These are phyloP conservation scores for Byasa hedistus DNA, from an alignment of 2,888 invertebrate species.

Conservation along the genomic window DNA sequence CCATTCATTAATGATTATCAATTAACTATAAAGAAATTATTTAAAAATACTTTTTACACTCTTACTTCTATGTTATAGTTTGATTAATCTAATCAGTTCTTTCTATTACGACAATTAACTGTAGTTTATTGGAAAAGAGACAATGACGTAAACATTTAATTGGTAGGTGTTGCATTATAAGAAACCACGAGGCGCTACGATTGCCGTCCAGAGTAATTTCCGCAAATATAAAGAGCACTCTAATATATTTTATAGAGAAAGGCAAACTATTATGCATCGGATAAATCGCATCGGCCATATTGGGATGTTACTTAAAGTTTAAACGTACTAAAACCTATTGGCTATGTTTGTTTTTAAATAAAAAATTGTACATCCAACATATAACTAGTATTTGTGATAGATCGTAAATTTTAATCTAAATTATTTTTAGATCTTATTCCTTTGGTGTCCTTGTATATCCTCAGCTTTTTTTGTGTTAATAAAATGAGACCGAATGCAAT, in stretches of 20 bases:
- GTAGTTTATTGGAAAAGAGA: no score
- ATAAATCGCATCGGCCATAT: constrained; percentile 3
- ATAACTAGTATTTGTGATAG: neutral
- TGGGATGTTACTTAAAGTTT: no score
- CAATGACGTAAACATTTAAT: no score
- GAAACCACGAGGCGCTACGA: constrained; percentile 13
- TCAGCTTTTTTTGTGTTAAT: neutral
- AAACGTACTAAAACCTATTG: neutral
- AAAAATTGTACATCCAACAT: neutral
- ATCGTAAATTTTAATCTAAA: neutral
- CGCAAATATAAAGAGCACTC: constrained; percentile 21
- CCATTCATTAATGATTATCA: no score
- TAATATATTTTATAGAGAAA: neutral
- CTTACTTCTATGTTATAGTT: no score
- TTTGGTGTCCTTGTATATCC: neutral
- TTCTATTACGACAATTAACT: no score
- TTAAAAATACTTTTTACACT: no score
- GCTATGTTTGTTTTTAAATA: neutral
- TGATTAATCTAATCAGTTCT: no score
- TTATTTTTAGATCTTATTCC: neutral
- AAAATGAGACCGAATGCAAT: neutral
- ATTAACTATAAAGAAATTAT: no score
- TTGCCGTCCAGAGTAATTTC: constrained; percentile 24
- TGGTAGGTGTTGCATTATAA: neutral
- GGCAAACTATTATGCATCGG: constrained; percentile 1